Conservation (phyloP, 1,140 invertebrate genomes). For the Camponotus floridanus region DNA sequence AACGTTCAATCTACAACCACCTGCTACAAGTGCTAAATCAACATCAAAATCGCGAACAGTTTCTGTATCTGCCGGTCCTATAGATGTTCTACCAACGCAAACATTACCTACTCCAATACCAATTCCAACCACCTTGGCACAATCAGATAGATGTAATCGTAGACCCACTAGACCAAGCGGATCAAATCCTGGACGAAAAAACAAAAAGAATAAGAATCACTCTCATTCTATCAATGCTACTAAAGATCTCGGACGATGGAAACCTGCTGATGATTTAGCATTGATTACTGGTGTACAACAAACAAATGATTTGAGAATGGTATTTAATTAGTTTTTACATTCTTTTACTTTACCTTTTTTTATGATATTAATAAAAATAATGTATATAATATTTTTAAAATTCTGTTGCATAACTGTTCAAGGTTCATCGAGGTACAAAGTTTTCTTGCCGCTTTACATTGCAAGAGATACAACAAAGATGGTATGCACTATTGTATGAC, state of each 20-base stretch:
- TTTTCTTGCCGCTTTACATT: constrained; percentile 98
- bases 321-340: constrained; percentile 53
- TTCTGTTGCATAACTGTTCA: constrained; percentile 78
- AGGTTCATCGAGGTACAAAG: constrained; percentile 97
- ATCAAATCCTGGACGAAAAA: constrained; percentile 82
- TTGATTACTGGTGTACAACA: constrained; percentile 97
- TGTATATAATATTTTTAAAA: constrained; percentile 15
- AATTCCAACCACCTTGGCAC: constrained; percentile 78
- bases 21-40: constrained; percentile 88
- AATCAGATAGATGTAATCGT: constrained; percentile 80
- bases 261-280: constrained; percentile 98
- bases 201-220: constrained; percentile 85
- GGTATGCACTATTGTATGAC: constrained; percentile 98
- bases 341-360: not conserved
- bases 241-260: constrained; percentile 97
- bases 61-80: constrained; percentile 83
- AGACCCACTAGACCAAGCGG: constrained; percentile 80
- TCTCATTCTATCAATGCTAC: constrained; percentile 86
- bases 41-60: constrained; percentile 87
- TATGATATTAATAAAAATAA: not conserved
- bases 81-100: constrained; percentile 83
- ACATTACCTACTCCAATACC: constrained; percentile 82
- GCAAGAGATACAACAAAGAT: constrained; percentile 97
- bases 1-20: constrained; percentile 90
- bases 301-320: constrained; percentile 87